A percentile compares a stretch with the other conserved stretches of the same genome.
These are phyloP conservation scores for Euphysa ruthae DNA, from an alignment of 30 jellyfish, hydroid and myxozoan species.

Conservation along the genomic window DNA sequence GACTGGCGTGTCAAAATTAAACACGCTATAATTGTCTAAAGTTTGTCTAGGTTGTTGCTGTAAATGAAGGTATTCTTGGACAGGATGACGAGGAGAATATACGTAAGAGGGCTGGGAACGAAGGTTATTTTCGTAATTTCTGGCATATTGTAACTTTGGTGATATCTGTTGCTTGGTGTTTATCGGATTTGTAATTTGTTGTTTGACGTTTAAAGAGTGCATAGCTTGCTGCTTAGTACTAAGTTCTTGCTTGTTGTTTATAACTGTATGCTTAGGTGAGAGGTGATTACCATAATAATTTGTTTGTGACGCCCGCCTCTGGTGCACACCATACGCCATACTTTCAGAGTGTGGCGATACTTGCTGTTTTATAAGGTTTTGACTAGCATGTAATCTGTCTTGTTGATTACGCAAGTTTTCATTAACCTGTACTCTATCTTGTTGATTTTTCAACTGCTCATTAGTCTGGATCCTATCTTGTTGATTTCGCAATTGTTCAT, in stretches of 20 bases:
- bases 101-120: slow-evolving; percentile 1
- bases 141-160: background rate
- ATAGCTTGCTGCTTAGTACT: too few relatives aligned
- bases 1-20: slow-evolving; percentile 13
- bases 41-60: slow-evolving; percentile 15
- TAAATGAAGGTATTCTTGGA: background rate
- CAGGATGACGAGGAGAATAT: background rate
- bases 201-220: too few relatives aligned
- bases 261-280: background rate
- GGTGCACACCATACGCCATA: background rate
- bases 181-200: too few relatives aligned
- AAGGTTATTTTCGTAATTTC: background rate
- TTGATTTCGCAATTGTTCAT: too few relatives aligned
- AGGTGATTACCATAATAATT: background rate
- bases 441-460: background rate
- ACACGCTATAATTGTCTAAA: background rate
- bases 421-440: too few relatives aligned
- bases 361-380: too few relatives aligned
- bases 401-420: too few relatives aligned
- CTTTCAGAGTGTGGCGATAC: background rate
- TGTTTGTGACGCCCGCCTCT: background rate
- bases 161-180: background rate
- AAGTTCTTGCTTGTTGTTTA: too few relatives aligned
- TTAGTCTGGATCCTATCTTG: too few relatives aligned
- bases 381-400: too few relatives aligned